Percentiles rank a stretch among this genome's conserved stretches.
Conservation (phyloP, 2,113 vertebrate species). For the Penelope pileata region DNA sequence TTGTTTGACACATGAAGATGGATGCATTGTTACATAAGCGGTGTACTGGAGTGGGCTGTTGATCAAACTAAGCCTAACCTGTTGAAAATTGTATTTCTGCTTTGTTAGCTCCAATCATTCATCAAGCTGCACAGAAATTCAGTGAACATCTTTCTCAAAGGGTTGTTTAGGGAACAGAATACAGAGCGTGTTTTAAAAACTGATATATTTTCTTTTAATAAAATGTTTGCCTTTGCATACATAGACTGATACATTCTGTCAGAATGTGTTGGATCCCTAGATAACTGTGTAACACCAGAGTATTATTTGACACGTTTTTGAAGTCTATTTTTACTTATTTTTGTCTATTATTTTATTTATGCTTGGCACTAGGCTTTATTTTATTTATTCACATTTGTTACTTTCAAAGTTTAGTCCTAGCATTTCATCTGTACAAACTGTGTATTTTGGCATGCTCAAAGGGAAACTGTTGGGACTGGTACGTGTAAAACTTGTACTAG, state of each 20-base stretch:
- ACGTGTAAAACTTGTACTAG: neutral
- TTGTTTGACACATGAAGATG: constrained; percentile 15
- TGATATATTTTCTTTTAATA: constrained; percentile 71
- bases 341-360: constrained; percentile 68
- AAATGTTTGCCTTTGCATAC: constrained; percentile 67
- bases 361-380: constrained; percentile 5
- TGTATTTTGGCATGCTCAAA: neutral
- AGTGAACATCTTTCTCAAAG: constrained; percentile 48
- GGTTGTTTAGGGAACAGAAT: constrained; percentile 48
- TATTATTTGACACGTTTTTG: constrained; percentile 67
- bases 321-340: constrained; percentile 58
- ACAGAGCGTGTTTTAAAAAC: constrained; percentile 60
- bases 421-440: neutral
- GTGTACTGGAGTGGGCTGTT: constrained; percentile 2
- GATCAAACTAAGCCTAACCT: constrained; percentile 53
- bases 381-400: constrained; percentile 32
- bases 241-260: constrained; percentile 58
- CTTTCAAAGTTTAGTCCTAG: constrained; percentile 20
- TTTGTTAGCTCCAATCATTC: constrained; percentile 62
- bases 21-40: neutral
- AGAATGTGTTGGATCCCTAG: constrained; percentile 72
- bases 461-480: neutral
- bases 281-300: constrained; percentile 54
- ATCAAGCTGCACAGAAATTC: constrained; percentile 49
- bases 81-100: constrained; percentile 64